These are phyloP conservation scores for Myotis myotis DNA, from an alignment of 2,797 vertebrate species.

Conservation along the genomic window DNA sequence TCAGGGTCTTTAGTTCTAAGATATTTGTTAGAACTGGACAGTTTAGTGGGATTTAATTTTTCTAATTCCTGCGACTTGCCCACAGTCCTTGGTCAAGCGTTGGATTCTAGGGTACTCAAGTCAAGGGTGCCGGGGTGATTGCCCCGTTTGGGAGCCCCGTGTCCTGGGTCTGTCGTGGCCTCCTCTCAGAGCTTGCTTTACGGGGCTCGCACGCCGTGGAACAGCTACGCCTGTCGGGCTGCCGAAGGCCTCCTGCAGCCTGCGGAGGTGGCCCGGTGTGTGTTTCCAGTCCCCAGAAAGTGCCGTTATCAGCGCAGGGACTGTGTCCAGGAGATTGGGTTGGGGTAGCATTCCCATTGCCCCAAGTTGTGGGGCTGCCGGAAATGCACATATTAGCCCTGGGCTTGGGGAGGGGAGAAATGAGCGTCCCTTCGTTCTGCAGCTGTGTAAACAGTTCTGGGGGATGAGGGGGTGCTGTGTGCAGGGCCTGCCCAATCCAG, in stretches of 20 bases:
- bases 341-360: constrained; percentile 16
- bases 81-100: background rate
- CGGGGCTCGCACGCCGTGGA: background rate
- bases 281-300: constrained; percentile 7
- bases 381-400: constrained; percentile 65
- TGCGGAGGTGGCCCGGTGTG: background rate
- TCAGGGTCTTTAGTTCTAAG: background rate
- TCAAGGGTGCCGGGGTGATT: background rate
- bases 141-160: background rate
- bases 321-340: constrained; percentile 33
- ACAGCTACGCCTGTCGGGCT: background rate
- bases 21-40: background rate
- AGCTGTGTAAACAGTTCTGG: constrained; percentile 77
- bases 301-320: background rate
- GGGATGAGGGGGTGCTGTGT: background rate
- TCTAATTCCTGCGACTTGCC: background rate
- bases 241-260: background rate
- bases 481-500: background rate
- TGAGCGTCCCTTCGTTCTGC: constrained; percentile 54
- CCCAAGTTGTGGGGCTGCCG: constrained; percentile 46
- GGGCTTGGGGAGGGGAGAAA: background rate
- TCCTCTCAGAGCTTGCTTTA: background rate
- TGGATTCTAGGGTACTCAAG: background rate
- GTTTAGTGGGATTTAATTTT: background rate
- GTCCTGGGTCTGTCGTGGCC: background rate